Evolutionary conservation across 2,113 vertebrate species (phyloP).

Genomic region (Lepus europaeus): DNA sequence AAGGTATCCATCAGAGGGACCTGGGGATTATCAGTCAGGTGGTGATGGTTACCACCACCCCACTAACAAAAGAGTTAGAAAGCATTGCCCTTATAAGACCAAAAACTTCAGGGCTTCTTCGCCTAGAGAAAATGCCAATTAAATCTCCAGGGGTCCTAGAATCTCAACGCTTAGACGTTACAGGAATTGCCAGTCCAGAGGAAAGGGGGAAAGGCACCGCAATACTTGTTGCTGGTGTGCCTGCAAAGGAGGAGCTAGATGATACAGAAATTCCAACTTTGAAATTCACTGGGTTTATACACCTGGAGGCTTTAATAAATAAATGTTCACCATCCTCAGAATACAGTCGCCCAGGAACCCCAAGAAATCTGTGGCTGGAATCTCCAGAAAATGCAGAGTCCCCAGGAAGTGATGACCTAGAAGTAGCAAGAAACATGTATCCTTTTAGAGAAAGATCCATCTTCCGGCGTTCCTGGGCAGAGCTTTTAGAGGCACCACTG

Average conservation of each 20-base stretch:
- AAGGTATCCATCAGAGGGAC: slow-evolving; percentile 57
- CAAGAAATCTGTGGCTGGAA: slow-evolving; percentile 39
- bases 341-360: slow-evolving; percentile 35
- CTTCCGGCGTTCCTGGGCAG: slow-evolving; percentile 93
- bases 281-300: slow-evolving; percentile 60
- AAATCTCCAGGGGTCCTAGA: background rate
- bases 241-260: slow-evolving; percentile 50
- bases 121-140: slow-evolving; percentile 44
- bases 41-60: background rate
- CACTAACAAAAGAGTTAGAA: slow-evolving; percentile 24
- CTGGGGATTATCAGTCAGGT: slow-evolving; percentile 22
- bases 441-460: slow-evolving; percentile 90
- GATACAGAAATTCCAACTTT: slow-evolving; percentile 59
- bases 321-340: slow-evolving; percentile 63
- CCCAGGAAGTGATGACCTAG: slow-evolving; percentile 4
- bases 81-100: slow-evolving; percentile 28
- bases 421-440: slow-evolving; percentile 84
- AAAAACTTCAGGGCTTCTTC: slow-evolving; percentile 46
- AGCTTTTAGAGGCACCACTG: slow-evolving; percentile 92
- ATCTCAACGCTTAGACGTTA: slow-evolving; percentile 34
- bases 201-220: slow-evolving; percentile 13
- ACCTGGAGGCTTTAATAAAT: slow-evolving; percentile 53
- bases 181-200: slow-evolving; percentile 58
- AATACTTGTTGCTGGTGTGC: slow-evolving; percentile 53
- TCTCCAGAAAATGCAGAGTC: slow-evolving; percentile 44